Percentiles rank a stretch among this genome's conserved stretches.
These are phyloP conservation scores for Microtus montanus DNA, from an alignment of 2,113 vertebrate genomes.

Conservation along the genomic window DNA sequence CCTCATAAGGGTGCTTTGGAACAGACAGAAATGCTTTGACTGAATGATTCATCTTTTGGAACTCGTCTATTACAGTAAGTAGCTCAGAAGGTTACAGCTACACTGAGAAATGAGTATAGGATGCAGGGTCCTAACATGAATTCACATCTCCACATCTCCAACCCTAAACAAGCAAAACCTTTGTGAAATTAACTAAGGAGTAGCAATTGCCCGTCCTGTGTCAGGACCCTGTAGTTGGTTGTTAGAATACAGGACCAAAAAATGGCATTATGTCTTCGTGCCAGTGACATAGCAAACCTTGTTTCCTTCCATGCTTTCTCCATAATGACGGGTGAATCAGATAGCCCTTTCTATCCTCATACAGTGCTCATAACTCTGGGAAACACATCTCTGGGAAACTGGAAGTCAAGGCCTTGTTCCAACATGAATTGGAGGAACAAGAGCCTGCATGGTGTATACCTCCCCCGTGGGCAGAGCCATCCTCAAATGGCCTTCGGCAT, in stretches of 20 bases:
- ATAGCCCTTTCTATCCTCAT: neutral
- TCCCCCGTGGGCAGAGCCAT: neutral
- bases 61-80: neutral
- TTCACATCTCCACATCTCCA: neutral
- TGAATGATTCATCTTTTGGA: neutral
- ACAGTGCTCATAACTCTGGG: neutral
- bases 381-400: slow-evolving; percentile 30
- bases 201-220: neutral
- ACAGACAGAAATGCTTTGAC: neutral
- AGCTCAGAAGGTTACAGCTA: neutral
- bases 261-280: neutral
- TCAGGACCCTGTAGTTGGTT: neutral
- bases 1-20: neutral
- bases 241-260: neutral
- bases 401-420: slow-evolving; percentile 1
- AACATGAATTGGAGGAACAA: neutral
- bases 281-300: neutral
- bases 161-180: neutral
- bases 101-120: neutral
- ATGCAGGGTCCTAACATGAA: neutral
- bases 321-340: neutral
- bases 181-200: neutral
- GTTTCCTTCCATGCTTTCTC: neutral
- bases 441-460: neutral
- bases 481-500: neutral